Conservation (phyloP, 2,888 invertebrate genomes). For the Conomelus anceps region DNA sequence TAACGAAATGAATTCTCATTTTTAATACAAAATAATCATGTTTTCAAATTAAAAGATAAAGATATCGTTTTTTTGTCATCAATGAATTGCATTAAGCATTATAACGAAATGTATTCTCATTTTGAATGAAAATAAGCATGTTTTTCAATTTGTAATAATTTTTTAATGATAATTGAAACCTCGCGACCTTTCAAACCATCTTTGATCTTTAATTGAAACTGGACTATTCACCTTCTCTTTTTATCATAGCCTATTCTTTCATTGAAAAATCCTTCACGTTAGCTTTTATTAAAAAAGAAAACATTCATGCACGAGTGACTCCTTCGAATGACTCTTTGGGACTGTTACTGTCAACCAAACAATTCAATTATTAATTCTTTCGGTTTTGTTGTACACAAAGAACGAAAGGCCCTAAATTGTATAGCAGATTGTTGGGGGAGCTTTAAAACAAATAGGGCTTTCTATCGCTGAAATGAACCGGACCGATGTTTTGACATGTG, state of each 20-base stretch:
- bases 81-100: too few relatives aligned
- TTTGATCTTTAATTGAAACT: too few relatives aligned
- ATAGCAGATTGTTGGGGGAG: background rate
- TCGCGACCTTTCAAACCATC: too few relatives aligned
- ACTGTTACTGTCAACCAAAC: background rate
- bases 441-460: background rate
- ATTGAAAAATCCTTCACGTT: background rate
- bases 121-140: too few relatives aligned
- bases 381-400: background rate
- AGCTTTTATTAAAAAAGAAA: background rate
- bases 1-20: too few relatives aligned
- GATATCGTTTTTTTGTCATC: too few relatives aligned
- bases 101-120: too few relatives aligned
- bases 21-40: too few relatives aligned
- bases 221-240: background rate
- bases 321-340: too few relatives aligned
- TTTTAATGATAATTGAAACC: too few relatives aligned
- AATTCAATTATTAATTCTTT: background rate
- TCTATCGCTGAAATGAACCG: background rate
- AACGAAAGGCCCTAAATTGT: background rate
- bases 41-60: too few relatives aligned
- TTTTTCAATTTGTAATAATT: too few relatives aligned
- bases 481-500: background rate
- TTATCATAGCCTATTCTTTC: background rate
- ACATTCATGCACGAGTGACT: background rate